Percentiles rank a stretch among this genome's conserved stretches.
phyloP scores from a whole-genome alignment of 2,113 vertebrate species.

The Sphaerodactylus townsendi region DNA sequence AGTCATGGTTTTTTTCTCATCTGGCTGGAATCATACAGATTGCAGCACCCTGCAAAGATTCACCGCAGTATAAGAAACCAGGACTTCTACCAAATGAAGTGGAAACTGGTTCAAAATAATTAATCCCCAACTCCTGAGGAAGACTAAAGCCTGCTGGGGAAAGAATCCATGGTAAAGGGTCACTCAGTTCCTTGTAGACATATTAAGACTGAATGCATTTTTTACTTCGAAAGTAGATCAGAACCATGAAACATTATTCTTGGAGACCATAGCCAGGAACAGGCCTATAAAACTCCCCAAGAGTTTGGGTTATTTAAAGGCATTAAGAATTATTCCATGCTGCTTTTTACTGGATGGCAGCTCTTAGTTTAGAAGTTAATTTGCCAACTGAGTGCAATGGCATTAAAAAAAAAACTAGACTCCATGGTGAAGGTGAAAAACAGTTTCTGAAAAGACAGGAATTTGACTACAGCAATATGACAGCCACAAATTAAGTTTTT shows the following conservation, averaged over 20 bases:
- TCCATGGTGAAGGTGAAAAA: not conserved
- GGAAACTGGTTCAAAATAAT: constrained; percentile 34
- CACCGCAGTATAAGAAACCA: constrained; percentile 26
- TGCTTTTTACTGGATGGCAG: constrained; percentile 7
- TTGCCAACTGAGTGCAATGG: not conserved
- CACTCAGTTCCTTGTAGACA: not conserved
- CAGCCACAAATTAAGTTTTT: not conserved
- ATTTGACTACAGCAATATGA: not conserved
- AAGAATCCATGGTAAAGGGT: not conserved
- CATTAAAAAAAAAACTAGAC: not conserved
- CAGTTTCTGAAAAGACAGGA: not conserved
- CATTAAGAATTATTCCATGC: constrained; percentile 6
- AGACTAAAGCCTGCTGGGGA: not conserved
- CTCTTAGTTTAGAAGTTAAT: not conserved
- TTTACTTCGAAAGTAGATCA: constrained; percentile 17
- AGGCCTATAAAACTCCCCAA: fast-evolving
- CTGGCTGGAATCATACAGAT: constrained; percentile 6
- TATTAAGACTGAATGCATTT: constrained; percentile 7
- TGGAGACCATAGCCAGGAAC: constrained; percentile 7
- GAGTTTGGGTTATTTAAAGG: constrained; percentile 2
- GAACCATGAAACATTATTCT: not conserved
- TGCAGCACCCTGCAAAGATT: constrained; percentile 15
- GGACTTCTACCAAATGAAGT: constrained; percentile 21
- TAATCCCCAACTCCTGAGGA: not conserved
- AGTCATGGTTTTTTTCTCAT: constrained; percentile 22